A percentile compares a stretch with the other conserved stretches of the same genome.
phyloP scores from a whole-genome alignment of 2,888 invertebrate species.

The Nebria brevicollis region DNA sequence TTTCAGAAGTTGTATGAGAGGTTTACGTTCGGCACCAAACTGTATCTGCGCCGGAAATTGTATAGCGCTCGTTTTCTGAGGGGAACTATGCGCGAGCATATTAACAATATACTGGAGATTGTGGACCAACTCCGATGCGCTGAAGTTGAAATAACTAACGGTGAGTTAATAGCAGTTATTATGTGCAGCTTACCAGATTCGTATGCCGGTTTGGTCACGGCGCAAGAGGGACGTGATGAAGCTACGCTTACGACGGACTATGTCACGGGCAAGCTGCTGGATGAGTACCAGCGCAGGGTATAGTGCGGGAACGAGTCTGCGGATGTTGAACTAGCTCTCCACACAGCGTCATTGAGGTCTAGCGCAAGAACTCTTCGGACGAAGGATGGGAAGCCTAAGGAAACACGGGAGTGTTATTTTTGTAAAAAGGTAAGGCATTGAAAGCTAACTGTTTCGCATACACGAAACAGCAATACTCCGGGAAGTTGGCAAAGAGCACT shows the following conservation, averaged over 20 bases:
- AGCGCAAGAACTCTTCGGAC: too few relatives aligned
- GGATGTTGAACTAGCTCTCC: not conserved
- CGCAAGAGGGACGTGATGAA: not conserved
- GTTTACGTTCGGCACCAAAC: not conserved
- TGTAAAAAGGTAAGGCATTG: too few relatives aligned
- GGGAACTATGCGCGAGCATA: not conserved
- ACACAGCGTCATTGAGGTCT: too few relatives aligned
- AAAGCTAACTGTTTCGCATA: too few relatives aligned
- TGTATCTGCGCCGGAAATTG: not conserved
- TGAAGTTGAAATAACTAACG: not conserved
- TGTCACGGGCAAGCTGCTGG: not conserved
- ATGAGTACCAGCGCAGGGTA: not conserved
- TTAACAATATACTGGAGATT: constrained; percentile 9
- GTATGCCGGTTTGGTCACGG: not conserved
- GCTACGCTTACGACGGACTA: not conserved
- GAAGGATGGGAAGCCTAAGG: too few relatives aligned
- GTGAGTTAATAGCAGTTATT: not conserved
- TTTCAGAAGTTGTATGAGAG: constrained; percentile 11
- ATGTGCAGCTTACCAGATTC: not conserved
- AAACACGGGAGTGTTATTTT: too few relatives aligned
- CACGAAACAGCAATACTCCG: too few relatives aligned
- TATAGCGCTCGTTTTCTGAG: not conserved
- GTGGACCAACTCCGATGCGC: not conserved
- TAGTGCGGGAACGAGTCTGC: not conserved
- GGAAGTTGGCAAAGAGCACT: too few relatives aligned